phyloP scores from a whole-genome alignment of 2,888 invertebrate genomes.

The Mythimna vitellina region DNA sequence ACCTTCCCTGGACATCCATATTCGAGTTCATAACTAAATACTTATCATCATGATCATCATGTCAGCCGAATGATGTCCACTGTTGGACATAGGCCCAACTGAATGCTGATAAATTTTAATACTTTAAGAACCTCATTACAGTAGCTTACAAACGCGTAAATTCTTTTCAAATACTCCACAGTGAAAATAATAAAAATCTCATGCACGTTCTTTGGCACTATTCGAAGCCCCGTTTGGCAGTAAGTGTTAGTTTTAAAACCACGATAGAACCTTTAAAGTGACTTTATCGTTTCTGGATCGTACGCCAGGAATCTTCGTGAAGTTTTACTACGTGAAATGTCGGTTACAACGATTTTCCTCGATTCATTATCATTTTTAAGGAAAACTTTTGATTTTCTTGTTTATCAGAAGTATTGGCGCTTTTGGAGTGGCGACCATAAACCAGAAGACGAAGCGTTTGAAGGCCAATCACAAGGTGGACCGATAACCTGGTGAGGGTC shows the following conservation, averaged over 20 bases:
- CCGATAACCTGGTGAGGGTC: too few species aligned
- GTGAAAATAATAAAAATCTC: slow-evolving; percentile 44
- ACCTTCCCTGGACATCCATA: too few species aligned
- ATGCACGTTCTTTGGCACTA: slow-evolving; percentile 47
- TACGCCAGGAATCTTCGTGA: slow-evolving; percentile 17
- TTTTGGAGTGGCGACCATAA: too few species aligned
- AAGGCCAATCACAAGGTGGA: too few species aligned
- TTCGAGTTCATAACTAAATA: too few species aligned
- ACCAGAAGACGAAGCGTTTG: too few species aligned
- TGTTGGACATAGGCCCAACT: too few species aligned
- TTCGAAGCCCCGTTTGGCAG: slow-evolving; percentile 43
- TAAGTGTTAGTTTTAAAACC: slow-evolving; percentile 56
- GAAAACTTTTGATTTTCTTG: background rate
- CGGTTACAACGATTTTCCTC: slow-evolving; percentile 17
- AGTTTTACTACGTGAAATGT: slow-evolving; percentile 37
- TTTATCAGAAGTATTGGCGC: background rate
- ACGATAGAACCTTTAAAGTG: slow-evolving; percentile 46
- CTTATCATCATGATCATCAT: too few species aligned
- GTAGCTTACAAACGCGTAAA: slow-evolving; percentile 26
- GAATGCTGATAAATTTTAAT: background rate
- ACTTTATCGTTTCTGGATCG: slow-evolving; percentile 45
- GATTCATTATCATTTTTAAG: slow-evolving; percentile 5
- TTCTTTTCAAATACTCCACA: slow-evolving; percentile 18
- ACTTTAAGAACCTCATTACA: slow-evolving; percentile 16
- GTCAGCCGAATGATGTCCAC: too few species aligned